These are phyloP conservation scores for Amblyopsis rosae DNA, from an alignment of 2,113 vertebrate genomes.

Conservation along the genomic window DNA sequence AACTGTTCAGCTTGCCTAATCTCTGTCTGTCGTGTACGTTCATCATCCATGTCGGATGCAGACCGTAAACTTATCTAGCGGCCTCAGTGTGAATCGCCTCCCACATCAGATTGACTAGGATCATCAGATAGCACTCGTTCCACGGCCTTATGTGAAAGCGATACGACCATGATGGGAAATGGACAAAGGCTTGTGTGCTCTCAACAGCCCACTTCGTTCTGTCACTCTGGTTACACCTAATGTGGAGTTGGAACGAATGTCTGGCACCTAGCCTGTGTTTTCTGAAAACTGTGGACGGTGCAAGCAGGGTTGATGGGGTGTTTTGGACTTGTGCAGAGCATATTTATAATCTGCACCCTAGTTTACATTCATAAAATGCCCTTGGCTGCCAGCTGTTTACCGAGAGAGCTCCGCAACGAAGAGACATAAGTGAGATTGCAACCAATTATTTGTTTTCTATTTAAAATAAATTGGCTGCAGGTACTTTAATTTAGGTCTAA, in stretches of 20 bases:
- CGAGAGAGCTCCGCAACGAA: constrained; percentile 30
- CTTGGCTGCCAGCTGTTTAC: constrained; percentile 27
- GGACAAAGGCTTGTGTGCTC: not conserved
- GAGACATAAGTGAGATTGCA: constrained; percentile 18
- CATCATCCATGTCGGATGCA: too few relatives aligned
- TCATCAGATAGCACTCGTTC: too few relatives aligned
- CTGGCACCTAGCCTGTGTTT: not conserved
- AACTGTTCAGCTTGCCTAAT: too few relatives aligned
- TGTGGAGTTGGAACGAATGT: too few relatives aligned
- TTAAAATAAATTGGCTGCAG: constrained; percentile 22
- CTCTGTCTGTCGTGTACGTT: too few relatives aligned
- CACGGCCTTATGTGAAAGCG: not conserved
- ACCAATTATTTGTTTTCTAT: not conserved
- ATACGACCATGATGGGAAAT: constrained; percentile 3
- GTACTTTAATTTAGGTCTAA: constrained; percentile 11
- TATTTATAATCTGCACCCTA: constrained; percentile 24
- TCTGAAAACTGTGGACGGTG: not conserved
- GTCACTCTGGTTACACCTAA: too few relatives aligned
- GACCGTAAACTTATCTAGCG: too few relatives aligned
- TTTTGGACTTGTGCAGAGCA: constrained; percentile 3
- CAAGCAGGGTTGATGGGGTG: not conserved
- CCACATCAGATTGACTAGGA: too few relatives aligned
- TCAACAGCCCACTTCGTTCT: not conserved
- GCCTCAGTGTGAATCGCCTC: too few relatives aligned
- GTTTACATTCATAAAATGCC: constrained; percentile 28